phyloP scores from a whole-genome alignment of 2,888 invertebrate species.

The Heliconius aoede region DNA sequence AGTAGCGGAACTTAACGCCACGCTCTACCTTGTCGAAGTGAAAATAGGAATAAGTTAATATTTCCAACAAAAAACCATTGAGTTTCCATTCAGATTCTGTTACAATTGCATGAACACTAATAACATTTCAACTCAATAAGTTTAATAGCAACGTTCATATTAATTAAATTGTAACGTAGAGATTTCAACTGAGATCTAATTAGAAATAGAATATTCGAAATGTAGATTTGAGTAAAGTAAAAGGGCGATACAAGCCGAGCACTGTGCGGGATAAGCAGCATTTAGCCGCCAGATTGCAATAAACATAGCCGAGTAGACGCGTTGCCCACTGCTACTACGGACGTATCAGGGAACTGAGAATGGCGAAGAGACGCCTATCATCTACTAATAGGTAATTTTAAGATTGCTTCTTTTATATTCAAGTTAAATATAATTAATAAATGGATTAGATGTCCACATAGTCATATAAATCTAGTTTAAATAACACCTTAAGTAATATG shows the following conservation, averaged over 20 bases:
- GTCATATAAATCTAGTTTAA: too few relatives aligned
- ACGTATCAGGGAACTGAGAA: slow-evolving; percentile 66
- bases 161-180: neutral
- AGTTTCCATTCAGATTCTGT: neutral
- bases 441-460: too few relatives aligned
- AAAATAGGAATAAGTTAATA: too few relatives aligned
- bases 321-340: slow-evolving; percentile 69
- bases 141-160: neutral
- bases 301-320: slow-evolving; percentile 78
- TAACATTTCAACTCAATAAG: neutral
- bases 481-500: too few relatives aligned
- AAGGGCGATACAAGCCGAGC: slow-evolving; percentile 67
- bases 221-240: slow-evolving; percentile 62
- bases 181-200: neutral
- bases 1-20: too few relatives aligned
- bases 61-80: too few relatives aligned
- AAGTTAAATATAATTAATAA: too few relatives aligned
- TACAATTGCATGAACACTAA: neutral
- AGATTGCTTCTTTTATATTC: neutral
- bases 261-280: slow-evolving; percentile 65
- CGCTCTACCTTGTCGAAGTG: too few relatives aligned
- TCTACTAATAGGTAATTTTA: neutral
- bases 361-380: slow-evolving; percentile 55
- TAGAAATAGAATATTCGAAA: slow-evolving; percentile 25
- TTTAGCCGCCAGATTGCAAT: slow-evolving; percentile 81